Evolutionary conservation across 2,113 vertebrate genomes (phyloP).

Genomic region (Ondatra zibethicus): DNA sequence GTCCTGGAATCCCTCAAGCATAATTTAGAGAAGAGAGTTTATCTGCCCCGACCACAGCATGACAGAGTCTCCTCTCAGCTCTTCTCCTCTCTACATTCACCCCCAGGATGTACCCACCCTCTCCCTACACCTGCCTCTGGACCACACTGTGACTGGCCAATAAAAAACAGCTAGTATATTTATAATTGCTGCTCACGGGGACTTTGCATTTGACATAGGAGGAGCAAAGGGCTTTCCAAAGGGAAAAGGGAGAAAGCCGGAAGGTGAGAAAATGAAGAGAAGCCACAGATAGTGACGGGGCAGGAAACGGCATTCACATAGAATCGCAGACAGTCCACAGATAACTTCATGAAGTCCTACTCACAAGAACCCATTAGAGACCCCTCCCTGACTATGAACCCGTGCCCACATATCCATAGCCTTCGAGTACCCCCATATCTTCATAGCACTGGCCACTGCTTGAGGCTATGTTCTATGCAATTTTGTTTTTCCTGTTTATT

Average conservation of each 20-base stretch:
- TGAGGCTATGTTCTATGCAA: not conserved
- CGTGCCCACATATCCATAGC: accelerated
- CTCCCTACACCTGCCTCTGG: not conserved
- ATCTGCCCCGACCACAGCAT: not conserved
- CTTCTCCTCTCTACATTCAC: not conserved
- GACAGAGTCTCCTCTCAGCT: not conserved
- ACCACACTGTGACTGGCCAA: not conserved
- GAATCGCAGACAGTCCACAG: accelerated
- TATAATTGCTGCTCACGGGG: not conserved
- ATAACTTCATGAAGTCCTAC: no score
- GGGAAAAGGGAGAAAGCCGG: not conserved
- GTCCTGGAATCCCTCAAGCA: not conserved
- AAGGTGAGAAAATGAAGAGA: not conserved
- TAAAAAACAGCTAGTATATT: not conserved
- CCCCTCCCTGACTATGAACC: not conserved
- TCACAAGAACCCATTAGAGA: not conserved
- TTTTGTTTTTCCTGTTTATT: not conserved
- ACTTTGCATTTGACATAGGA: not conserved
- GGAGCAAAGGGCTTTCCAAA: not conserved
- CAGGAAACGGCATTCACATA: accelerated
- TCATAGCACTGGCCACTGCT: not conserved
- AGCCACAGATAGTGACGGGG: no score
- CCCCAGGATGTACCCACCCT: not conserved
- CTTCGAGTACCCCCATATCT: not conserved
- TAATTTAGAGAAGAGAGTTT: not conserved